phyloP scores from a whole-genome alignment of 2,888 invertebrate genomes.

The Odontomyia ornata region DNA sequence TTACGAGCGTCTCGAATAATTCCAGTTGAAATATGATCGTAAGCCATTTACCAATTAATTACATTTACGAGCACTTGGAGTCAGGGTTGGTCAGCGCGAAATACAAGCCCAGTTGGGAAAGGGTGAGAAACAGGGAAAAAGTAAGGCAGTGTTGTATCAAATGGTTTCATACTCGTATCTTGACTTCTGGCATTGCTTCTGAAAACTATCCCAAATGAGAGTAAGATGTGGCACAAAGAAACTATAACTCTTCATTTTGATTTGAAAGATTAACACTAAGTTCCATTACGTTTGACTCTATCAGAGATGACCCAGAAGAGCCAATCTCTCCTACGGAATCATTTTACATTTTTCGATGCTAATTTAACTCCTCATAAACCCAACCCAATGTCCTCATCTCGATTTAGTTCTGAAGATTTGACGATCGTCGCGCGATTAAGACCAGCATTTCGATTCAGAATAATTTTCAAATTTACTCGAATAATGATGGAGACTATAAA shows the following conservation, averaged over 20 bases:
- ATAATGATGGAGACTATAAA: conserved; percentile 43
- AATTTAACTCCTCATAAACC: conserved; percentile 34
- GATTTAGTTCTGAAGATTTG: not conserved
- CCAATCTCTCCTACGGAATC: conserved; percentile 6
- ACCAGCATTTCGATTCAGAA: conserved; percentile 12
- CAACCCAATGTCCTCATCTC: conserved; percentile 19
- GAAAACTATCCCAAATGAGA: too few species aligned
- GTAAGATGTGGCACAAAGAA: too few species aligned
- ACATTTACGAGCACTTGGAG: conserved; percentile 34
- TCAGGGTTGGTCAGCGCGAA: not conserved
- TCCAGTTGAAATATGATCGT: conserved; percentile 49
- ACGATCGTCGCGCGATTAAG: not conserved
- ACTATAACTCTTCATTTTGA: too few species aligned
- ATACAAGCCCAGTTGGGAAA: too few species aligned
- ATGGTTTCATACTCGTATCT: too few species aligned
- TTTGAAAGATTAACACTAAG: too few species aligned
- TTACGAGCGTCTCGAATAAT: conserved; percentile 44
- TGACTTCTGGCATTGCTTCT: too few species aligned
- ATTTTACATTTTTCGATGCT: not conserved
- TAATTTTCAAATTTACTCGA: conserved; percentile 30
- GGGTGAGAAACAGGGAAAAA: too few species aligned
- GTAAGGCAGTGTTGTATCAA: too few species aligned
- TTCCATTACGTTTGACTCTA: too few species aligned
- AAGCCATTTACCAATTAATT: conserved; percentile 45
- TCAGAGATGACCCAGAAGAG: not conserved